These are phyloP conservation scores for Xiphorhynchus elegans DNA, from an alignment of 2,113 vertebrate species.

Conservation along the genomic window DNA sequence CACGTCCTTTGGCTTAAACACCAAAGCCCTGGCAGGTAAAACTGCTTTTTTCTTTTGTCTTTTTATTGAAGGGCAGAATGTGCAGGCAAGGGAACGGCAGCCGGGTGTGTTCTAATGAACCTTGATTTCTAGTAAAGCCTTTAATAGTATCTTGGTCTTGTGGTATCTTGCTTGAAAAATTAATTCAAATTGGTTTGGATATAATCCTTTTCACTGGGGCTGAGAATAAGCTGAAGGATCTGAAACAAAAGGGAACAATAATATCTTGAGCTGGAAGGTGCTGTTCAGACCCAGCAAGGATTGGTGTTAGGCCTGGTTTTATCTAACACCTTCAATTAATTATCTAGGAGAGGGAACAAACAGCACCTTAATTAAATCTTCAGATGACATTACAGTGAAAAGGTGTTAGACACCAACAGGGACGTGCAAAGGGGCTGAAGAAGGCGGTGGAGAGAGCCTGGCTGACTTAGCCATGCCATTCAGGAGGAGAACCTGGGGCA, in stretches of 20 bases:
- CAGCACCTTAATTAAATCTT: conserved; percentile 72
- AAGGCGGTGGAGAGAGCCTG: not conserved
- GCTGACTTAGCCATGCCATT: not conserved
- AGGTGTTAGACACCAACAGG: conserved; percentile 56
- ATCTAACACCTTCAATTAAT: conserved; percentile 71
- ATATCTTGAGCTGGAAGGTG: conserved; percentile 27
- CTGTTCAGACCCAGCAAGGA: conserved; percentile 33
- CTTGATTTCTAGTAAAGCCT: conserved; percentile 59
- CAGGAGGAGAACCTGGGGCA: not conserved
- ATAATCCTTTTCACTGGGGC: conserved; percentile 25
- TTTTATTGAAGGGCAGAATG: conserved; percentile 14
- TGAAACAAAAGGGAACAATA: conserved; percentile 61
- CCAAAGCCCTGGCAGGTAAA: conserved; percentile 16
- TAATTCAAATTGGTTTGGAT: conserved; percentile 56
- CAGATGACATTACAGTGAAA: conserved; percentile 54
- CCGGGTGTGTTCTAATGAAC: conserved; percentile 21
- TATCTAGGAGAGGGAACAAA: conserved; percentile 58
- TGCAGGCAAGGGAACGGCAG: conserved; percentile 8
- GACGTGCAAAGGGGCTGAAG: not conserved
- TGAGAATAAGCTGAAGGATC: conserved; percentile 36
- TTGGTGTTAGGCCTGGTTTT: conserved; percentile 30
- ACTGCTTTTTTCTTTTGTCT: conserved; percentile 4
- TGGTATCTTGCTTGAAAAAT: conserved; percentile 57
- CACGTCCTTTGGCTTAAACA: not conserved
- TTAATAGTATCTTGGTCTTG: conserved; percentile 1